phyloP scores from a whole-genome alignment of 2,888 invertebrate genomes.

The Clanis bilineata region DNA sequence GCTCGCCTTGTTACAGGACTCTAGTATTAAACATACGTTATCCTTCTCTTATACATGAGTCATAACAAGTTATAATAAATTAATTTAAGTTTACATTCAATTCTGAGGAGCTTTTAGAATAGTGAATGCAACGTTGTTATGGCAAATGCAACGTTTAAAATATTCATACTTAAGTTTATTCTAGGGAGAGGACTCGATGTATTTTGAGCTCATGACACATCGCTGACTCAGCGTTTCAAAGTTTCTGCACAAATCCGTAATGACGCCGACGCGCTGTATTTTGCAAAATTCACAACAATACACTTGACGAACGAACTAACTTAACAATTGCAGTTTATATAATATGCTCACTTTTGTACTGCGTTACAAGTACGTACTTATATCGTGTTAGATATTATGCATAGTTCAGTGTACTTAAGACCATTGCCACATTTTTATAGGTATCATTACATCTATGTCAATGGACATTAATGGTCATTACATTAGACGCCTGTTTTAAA shows the following conservation, averaged over 20 bases:
- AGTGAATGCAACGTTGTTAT: conserved; percentile 20
- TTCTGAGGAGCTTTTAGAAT: not conserved
- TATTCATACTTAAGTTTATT: conserved; percentile 62
- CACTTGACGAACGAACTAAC: not conserved
- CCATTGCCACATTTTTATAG: too few species aligned
- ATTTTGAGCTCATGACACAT: conserved; percentile 59
- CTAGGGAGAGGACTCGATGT: conserved; percentile 58
- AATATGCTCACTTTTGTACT: too few species aligned
- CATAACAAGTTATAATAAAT: not conserved
- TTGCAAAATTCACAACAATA: conserved; percentile 4
- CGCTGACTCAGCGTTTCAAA: conserved; percentile 56
- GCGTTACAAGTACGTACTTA: too few species aligned
- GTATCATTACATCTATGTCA: too few species aligned
- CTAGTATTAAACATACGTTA: not conserved
- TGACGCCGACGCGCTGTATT: conserved; percentile 41
- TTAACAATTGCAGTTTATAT: not conserved
- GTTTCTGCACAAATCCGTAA: conserved; percentile 15
- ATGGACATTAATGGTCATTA: too few species aligned
- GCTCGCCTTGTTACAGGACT: not conserved
- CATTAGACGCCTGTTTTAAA: not conserved
- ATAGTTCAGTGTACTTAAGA: too few species aligned
- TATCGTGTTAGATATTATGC: too few species aligned
- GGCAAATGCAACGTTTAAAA: conserved; percentile 67
- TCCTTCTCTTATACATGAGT: not conserved
- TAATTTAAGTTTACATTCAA: not conserved